A percentile compares a stretch with the other conserved stretches of the same genome.
Evolutionary conservation across 1,140 invertebrate species (phyloP).

Genomic region (Dendrolimus punctatus): DNA sequence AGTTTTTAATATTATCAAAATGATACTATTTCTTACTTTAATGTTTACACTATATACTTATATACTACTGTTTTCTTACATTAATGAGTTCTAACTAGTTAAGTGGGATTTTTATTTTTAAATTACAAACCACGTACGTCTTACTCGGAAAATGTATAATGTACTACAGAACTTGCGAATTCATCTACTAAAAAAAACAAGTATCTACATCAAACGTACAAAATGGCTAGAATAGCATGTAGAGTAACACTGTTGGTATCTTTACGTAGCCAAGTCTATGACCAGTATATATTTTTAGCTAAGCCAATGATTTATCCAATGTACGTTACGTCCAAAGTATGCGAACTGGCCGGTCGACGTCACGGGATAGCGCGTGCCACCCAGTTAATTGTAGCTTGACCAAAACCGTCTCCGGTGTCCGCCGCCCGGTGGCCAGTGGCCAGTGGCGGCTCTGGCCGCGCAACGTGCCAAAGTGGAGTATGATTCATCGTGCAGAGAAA

Average conservation of each 20-base stretch:
- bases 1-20: no score
- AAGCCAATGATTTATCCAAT: conserved; percentile 46
- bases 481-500: conserved; percentile 61
- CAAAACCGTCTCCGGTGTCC: conserved; percentile 51
- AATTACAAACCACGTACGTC: no score
- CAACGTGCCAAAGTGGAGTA: conserved; percentile 44
- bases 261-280: conserved; percentile 39
- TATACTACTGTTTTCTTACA: no score
- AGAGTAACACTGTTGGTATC: conserved; percentile 14
- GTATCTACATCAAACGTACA: no score
- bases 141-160: no score
- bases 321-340: conserved; percentile 53
- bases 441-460: conserved; percentile 10
- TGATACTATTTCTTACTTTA: no score
- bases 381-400: conserved; percentile 60
- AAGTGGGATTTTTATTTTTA: no score
- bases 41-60: no score
- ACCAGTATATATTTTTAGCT: conserved; percentile 52
- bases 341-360: conserved; percentile 47
- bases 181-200: no score
- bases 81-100: no score
- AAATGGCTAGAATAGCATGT: conserved; percentile 14
- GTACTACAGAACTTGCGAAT: no score
- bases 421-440: conserved; percentile 12
- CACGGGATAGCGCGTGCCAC: conserved; percentile 51